These are phyloP conservation scores for Turritopsis dohrnii DNA, from an alignment of 30 jellyfish, hydroid and myxozoan genomes.

Conservation along the genomic window DNA sequence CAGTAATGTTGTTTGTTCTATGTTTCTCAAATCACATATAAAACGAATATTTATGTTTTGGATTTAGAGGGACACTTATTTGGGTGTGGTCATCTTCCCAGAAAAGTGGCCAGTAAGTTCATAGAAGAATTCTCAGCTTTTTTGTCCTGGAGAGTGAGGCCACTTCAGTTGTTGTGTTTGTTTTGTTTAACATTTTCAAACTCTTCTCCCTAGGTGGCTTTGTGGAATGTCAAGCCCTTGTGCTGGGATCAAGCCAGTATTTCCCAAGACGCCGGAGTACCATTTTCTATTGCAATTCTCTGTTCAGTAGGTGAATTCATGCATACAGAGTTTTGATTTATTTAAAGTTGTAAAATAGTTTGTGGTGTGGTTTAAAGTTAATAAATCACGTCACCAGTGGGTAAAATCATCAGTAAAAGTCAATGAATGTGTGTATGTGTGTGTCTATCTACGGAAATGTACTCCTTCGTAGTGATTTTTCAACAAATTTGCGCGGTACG, in stretches of 20 bases:
- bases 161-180: too few species aligned
- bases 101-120: constrained; percentile 3
- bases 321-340: too few species aligned
- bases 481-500: too few species aligned
- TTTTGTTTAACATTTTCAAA: not conserved
- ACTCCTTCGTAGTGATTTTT: too few species aligned
- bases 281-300: constrained; percentile 50
- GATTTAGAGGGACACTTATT: not conserved
- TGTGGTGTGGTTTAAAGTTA: too few species aligned
- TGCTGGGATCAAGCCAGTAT: constrained; percentile 68
- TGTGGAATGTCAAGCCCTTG: constrained; percentile 76
- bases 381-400: too few species aligned
- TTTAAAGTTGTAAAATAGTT: too few species aligned
- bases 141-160: too few species aligned
- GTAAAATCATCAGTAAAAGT: too few species aligned
- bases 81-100: constrained; percentile 11
- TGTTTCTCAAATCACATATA: not conserved
- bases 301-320: constrained; percentile 46
- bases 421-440: too few species aligned
- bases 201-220: constrained; percentile 50
- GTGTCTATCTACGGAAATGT: too few species aligned
- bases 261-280: constrained; percentile 66
- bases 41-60: not conserved
- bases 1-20: not conserved
- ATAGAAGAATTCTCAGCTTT: too few species aligned